Evolutionary conservation across 35 echinoderm and acorn worm species (phyloP).

Genomic region (Amphiura filiformis): DNA sequence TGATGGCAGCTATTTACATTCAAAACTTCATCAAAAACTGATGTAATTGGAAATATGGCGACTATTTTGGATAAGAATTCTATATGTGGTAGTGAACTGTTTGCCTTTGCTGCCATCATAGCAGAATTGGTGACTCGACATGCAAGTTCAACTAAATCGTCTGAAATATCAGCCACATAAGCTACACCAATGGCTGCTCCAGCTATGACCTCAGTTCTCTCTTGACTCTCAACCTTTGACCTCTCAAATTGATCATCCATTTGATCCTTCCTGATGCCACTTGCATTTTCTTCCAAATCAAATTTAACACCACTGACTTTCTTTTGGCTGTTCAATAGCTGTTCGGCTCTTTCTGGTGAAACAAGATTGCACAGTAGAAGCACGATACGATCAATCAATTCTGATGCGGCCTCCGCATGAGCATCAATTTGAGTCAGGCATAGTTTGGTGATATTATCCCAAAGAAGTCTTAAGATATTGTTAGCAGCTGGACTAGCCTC

Average conservation of each 20-base stretch:
- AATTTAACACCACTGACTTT: too few species aligned
- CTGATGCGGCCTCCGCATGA: background rate
- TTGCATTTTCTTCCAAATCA: background rate
- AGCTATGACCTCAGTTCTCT: background rate
- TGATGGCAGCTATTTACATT: background rate
- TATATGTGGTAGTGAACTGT: background rate
- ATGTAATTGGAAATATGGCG: background rate
- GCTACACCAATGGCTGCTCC: background rate
- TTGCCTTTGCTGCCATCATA: background rate
- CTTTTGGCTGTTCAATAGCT: too few species aligned
- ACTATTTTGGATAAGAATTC: background rate
- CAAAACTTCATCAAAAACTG: slow-evolving; percentile 20
- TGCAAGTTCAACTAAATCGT: background rate
- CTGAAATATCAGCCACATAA: background rate
- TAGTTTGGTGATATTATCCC: slow-evolving; percentile 48
- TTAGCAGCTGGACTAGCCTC: background rate
- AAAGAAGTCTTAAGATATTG: slow-evolving; percentile 47
- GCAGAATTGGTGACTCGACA: background rate
- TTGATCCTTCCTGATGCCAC: background rate
- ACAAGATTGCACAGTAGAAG: slow-evolving; percentile 2
- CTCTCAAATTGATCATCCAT: background rate
- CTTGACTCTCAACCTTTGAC: background rate
- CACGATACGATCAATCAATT: slow-evolving; percentile 17
- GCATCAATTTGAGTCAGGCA: slow-evolving; percentile 34
- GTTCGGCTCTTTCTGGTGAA: background rate